A percentile compares a stretch with the other conserved stretches of the same genome.
Conservation (phyloP, 2,888 invertebrate genomes). For the Euzetes globulus region DNA sequence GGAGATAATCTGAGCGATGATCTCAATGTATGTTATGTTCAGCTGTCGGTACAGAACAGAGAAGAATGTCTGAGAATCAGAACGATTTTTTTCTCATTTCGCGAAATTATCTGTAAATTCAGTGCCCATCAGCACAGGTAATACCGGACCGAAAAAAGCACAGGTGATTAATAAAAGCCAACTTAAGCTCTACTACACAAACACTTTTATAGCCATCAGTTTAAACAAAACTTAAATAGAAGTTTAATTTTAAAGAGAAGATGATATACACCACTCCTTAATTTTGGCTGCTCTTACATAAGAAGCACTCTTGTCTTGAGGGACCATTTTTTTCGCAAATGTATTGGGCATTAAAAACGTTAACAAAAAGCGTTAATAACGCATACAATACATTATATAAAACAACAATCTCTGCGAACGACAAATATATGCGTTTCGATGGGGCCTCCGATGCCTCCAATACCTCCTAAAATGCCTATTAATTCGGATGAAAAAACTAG, state of each 20-base stretch:
- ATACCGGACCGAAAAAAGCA: background rate
- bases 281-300: background rate
- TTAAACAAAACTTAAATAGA: background rate
- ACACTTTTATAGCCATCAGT: constrained; percentile 8
- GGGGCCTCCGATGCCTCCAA: background rate
- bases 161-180: constrained; percentile 22
- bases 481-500: background rate
- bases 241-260: background rate
- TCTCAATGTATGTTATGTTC: background rate
- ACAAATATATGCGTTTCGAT: background rate
- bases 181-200: constrained; percentile 2
- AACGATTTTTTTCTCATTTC: background rate
- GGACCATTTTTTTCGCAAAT: background rate
- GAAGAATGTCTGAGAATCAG: background rate
- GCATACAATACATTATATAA: background rate
- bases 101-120: background rate
- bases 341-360: background rate
- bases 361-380: background rate
- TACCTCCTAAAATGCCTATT: background rate
- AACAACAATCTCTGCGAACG: background rate
- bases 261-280: constrained; percentile 21
- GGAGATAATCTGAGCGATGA: background rate
- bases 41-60: background rate
- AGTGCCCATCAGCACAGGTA: background rate
- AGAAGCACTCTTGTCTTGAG: background rate